Base-by-base conservation (phyloP, 2,113 vertebrate species). In the Ctenomys sociabilis region DNA sequence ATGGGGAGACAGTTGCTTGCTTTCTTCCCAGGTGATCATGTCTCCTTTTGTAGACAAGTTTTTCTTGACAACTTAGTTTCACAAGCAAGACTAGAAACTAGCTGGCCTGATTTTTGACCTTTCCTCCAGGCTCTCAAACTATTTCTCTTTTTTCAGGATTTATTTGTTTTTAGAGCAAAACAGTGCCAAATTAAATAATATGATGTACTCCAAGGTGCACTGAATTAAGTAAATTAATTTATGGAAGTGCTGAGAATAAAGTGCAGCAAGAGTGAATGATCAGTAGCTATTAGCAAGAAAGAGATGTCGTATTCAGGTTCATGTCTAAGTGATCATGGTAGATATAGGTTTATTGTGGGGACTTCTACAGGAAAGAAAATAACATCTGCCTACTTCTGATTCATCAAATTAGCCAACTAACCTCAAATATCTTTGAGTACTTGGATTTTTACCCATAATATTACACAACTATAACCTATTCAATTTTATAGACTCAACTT, bases 391-490 rank as follows among this genome's bases (percentile, higher is more conserved):
- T 83, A 72, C 89, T 81, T 95, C 70, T 87, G 63, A 88, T 37
- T 88, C 49, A 63, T 61, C 75, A 40, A 5, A 35, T 83, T 90
- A 40, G 13, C 43, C 68, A 61, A 49, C 8, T 49, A 78, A 26
- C 81, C 78, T 49, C 73, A 90, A 57, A 17, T 40, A 59, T 66
- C 52, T 82, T 85, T 70, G 77, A 92, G 7, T 30, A 11, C 77
- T 97, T 94, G 77, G 12, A 35, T 80, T 85, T 93, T 88, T 85
- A 96, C 35, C 52, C 52, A 61, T 75, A 90, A 43, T n/a, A 85
- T 72, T 49, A 68, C 16, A 88, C 75, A 68, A 54, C 72, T 73
- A 83, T 54, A 70, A 17, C 43, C 80, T 85, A 78, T 57, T 92
- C 14, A 5, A 66, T 82, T 88, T 94, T 85, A 37, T 2, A 52